Evolutionary conservation across 2,888 invertebrate species (phyloP).

Genomic region (Elmis aenea): DNA sequence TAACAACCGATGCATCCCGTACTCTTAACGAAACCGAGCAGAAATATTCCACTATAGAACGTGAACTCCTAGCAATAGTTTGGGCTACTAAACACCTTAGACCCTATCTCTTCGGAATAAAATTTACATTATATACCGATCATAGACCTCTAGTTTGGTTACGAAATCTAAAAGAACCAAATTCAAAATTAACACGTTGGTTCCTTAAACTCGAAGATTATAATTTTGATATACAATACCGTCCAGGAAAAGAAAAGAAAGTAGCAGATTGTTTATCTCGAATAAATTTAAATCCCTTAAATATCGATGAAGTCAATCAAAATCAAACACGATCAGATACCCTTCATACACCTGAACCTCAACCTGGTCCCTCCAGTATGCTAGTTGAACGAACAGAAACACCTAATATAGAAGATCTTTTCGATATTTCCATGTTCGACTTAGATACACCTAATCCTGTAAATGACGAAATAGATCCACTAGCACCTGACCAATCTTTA

Average conservation of each 20-base stretch:
- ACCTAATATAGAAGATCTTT: constrained; percentile 1
- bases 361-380: background rate
- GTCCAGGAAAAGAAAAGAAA: constrained; percentile 4
- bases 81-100: constrained; percentile 17
- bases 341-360: constrained; percentile 1
- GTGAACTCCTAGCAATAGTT: constrained; percentile 17
- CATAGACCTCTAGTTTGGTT: constrained; percentile 5
- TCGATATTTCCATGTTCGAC: too few relatives aligned
- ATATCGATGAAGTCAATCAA: too few relatives aligned
- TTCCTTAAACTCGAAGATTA: constrained; percentile 1
- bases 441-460: background rate
- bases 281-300: constrained; percentile 1
- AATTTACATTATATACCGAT: constrained; percentile 3
- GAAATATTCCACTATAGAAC: constrained; percentile 15
- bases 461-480: background rate
- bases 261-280: background rate
- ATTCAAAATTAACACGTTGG: constrained; percentile 5
- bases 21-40: too few relatives aligned
- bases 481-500: background rate
- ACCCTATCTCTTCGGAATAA: constrained; percentile 3
- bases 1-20: constrained; percentile 31
- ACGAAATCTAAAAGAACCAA: constrained; percentile 3
- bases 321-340: too few relatives aligned
- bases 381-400: background rate
- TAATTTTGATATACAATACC: background rate